phyloP scores from a whole-genome alignment of 1,140 invertebrate genomes.

The Brachionus paranguensis region DNA sequence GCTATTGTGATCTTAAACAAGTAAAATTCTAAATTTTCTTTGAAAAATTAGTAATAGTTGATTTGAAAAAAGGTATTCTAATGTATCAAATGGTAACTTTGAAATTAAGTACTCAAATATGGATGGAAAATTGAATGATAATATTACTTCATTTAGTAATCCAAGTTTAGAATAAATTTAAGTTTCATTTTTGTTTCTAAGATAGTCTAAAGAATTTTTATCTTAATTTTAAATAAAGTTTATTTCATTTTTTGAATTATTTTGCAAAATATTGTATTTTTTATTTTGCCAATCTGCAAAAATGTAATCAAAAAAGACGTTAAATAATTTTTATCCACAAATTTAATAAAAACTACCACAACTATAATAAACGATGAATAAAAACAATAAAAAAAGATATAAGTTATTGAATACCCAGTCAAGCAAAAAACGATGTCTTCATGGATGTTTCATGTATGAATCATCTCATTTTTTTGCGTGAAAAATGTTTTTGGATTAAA shows the following conservation, averaged over 20 bases:
- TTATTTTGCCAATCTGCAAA: no score
- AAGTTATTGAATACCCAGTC: no score
- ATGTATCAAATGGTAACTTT: not conserved
- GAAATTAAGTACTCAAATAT: slow-evolving; percentile 18
- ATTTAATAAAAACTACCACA: no score
- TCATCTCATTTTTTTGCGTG: no score
- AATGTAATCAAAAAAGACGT: not conserved
- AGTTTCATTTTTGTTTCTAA: not conserved
- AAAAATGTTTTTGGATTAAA: no score
- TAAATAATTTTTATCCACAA: no score
- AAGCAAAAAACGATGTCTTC: no score
- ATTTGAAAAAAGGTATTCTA: not conserved
- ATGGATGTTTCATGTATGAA: no score
- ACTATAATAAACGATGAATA: no score
- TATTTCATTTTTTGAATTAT: not conserved
- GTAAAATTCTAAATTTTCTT: not conserved
- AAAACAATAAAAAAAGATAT: no score
- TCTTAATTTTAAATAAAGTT: not conserved
- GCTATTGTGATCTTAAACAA: not conserved
- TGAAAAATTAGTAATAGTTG: not conserved
- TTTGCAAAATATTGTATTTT: slow-evolving; percentile 41
- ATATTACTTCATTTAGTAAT: slow-evolving; percentile 18
- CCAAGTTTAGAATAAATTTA: not conserved
- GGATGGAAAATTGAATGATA: not conserved
- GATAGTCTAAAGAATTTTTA: not conserved